These are phyloP conservation scores for Heterodera schachtii DNA, from an alignment of 1,140 invertebrate species.

Conservation along the genomic window DNA sequence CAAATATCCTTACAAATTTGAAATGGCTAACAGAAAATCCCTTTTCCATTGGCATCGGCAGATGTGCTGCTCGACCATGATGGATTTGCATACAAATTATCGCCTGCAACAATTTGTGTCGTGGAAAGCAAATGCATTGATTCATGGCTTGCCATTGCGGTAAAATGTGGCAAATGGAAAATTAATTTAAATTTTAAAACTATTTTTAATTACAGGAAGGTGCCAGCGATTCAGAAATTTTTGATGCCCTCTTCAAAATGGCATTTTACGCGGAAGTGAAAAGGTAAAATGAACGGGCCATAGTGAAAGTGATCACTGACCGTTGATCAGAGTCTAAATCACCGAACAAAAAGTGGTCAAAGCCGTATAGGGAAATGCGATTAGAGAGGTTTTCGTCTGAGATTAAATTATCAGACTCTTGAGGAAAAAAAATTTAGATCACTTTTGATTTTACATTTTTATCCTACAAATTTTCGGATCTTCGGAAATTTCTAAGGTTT, in stretches of 20 bases:
- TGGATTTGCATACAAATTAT: not conserved
- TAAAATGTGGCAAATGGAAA: not conserved
- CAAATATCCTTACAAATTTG: too few species aligned
- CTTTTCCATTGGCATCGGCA: too few species aligned
- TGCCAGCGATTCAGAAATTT: slow-evolving; percentile 17
- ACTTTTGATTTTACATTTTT: too few species aligned
- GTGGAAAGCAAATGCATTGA: not conserved
- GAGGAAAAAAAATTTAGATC: too few species aligned
- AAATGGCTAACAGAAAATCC: too few species aligned
- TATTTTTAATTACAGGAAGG: not conserved
- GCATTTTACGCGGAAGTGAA: slow-evolving; percentile 30
- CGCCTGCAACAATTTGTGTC: not conserved
- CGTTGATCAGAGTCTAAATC: not conserved
- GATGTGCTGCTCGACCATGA: not conserved
- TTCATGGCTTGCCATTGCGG: not conserved
- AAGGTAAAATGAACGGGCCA: not conserved
- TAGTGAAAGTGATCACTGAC: not conserved
- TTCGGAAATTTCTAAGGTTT: too few species aligned
- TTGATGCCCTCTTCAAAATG: slow-evolving; percentile 30
- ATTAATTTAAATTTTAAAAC: not conserved
- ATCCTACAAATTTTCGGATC: too few species aligned
- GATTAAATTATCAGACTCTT: too few species aligned
- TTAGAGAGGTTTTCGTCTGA: too few species aligned
- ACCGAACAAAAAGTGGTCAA: not conserved
- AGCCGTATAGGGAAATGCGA: too few species aligned